A percentile compares a stretch with the other conserved stretches of the same genome.
phyloP scores from a whole-genome alignment of 2,797 vertebrate species.

The Alcedo atthis region DNA sequence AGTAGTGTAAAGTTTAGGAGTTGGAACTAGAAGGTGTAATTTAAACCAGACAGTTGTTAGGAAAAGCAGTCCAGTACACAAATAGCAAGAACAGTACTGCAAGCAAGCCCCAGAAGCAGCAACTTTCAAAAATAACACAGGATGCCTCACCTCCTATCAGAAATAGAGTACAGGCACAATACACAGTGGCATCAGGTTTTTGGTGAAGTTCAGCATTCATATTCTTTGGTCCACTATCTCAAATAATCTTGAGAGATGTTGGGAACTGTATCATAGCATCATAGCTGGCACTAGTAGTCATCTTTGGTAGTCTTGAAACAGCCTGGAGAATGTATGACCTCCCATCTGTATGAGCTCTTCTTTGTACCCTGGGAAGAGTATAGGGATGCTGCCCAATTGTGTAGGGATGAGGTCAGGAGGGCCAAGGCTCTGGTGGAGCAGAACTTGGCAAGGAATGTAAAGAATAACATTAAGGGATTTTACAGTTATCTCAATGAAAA shows the following conservation, averaged over 20 bases:
- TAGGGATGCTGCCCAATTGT: too few relatives aligned
- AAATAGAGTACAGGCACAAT: neutral
- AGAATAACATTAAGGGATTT: too few relatives aligned
- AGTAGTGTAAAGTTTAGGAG: constrained; percentile 1
- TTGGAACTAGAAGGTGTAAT: neutral
- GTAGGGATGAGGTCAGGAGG: too few relatives aligned
- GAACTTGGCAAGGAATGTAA: too few relatives aligned
- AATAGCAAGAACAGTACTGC: neutral
- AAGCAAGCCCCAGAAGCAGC: neutral
- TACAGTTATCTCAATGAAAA: too few relatives aligned
- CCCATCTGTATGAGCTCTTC: too few relatives aligned
- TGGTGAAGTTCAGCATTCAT: neutral
- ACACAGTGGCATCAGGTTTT: neutral
- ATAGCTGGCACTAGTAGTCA: neutral
- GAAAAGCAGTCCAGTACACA: neutral
- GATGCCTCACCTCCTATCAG: neutral
- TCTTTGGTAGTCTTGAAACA: neutral
- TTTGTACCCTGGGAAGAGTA: too few relatives aligned
- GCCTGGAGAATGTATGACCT: neutral
- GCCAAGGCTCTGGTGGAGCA: too few relatives aligned
- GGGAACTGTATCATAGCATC: neutral
- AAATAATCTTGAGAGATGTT: neutral
- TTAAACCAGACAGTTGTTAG: constrained; percentile 3
- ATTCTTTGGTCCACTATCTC: neutral
- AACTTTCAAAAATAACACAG: neutral